Percentiles rank a stretch among this genome's conserved stretches.
Evolutionary conservation across 2,888 invertebrate genomes (phyloP).

Genomic region (Vanessa cardui): DNA sequence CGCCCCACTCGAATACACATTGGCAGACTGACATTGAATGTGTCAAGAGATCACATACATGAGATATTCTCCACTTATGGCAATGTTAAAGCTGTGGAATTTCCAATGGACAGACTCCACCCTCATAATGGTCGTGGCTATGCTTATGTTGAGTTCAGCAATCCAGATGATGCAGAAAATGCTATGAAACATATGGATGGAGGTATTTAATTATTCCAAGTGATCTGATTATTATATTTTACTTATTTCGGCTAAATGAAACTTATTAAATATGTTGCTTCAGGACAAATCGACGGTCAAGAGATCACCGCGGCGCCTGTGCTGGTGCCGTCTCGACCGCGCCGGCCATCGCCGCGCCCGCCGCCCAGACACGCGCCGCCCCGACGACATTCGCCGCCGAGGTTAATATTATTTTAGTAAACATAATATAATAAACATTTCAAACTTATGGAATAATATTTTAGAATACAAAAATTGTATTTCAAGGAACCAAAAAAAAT

Average conservation of each 20-base stretch:
- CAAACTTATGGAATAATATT: too few species aligned
- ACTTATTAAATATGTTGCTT: constrained; percentile 23
- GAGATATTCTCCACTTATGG: constrained; percentile 97
- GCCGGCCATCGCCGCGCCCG: constrained; percentile 82
- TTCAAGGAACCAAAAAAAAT: too few species aligned
- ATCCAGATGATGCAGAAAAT: constrained; percentile 97
- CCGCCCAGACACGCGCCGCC: constrained; percentile 80
- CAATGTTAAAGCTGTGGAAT: constrained; percentile 93
- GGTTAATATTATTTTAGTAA: constrained; percentile 48
- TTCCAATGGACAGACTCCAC: constrained; percentile 94
- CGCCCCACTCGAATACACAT: constrained; percentile 97
- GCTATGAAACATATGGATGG: constrained; percentile 99
- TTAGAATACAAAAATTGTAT: too few species aligned
- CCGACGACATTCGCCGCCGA: constrained; percentile 79
- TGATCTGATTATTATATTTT: background rate
- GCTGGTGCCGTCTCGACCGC: constrained; percentile 87
- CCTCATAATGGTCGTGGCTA: constrained; percentile 94
- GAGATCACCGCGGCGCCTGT: constrained; percentile 98
- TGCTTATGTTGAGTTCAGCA: constrained; percentile 97
- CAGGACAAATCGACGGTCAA: constrained; percentile 97
- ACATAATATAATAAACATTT: too few species aligned
- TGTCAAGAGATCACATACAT: constrained; percentile 93
- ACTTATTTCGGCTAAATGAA: background rate
- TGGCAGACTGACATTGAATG: constrained; percentile 95
- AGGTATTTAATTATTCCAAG: constrained; percentile 78